phyloP scores from a whole-genome alignment of 2,888 invertebrate genomes.

The Ptychoptera albimana region DNA sequence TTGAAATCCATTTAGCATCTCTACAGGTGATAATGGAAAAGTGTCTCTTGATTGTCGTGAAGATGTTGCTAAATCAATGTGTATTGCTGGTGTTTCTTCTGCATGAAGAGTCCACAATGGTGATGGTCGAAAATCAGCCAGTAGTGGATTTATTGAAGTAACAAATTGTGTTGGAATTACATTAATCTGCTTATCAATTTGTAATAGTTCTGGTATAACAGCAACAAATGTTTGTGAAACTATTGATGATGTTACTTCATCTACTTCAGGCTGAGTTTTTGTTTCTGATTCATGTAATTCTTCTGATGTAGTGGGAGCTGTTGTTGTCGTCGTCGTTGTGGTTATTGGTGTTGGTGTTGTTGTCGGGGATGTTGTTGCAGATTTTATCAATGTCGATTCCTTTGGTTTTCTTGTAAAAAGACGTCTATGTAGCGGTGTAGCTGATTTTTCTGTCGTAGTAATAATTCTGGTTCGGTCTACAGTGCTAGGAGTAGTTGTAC shows the following conservation, averaged over 20 bases:
- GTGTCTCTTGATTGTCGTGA: background rate
- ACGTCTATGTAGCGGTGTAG: background rate
- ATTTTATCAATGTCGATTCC: background rate
- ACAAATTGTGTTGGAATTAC: too few relatives aligned
- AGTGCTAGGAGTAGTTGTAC: background rate
- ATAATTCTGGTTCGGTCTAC: background rate
- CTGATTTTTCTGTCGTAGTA: background rate
- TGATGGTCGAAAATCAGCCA: constrained; percentile 4
- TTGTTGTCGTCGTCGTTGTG: background rate
- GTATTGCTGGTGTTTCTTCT: background rate
- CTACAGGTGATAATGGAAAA: background rate
- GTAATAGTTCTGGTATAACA: background rate
- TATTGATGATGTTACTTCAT: background rate
- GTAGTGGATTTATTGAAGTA: background rate
- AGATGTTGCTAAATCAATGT: background rate
- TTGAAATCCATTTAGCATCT: background rate
- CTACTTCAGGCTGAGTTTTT: background rate
- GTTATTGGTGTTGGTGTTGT: background rate
- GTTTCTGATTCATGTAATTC: background rate
- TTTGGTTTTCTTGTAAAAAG: background rate
- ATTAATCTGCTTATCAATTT: too few relatives aligned
- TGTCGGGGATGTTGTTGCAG: background rate
- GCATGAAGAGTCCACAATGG: constrained; percentile 2
- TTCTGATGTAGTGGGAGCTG: background rate
- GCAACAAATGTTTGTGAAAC: background rate